Evolutionary conservation across 2,888 invertebrate species (phyloP).

Genomic region (Ischnura elegans): DNA sequence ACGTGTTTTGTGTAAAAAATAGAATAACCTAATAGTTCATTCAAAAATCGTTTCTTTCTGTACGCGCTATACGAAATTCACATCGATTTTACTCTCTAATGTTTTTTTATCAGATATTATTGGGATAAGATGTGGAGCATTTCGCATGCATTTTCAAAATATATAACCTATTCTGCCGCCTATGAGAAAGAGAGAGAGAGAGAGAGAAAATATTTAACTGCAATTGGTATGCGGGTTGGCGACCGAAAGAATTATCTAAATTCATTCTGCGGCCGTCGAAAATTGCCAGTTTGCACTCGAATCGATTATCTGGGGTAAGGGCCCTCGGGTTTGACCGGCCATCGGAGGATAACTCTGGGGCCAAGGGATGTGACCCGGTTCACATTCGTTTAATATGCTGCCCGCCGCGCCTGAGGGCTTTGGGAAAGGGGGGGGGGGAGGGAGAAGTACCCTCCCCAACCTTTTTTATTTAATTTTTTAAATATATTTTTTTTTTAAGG

Average conservation of each 20-base stretch:
- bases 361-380: constrained; percentile 18
- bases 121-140: too few species aligned
- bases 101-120: too few species aligned
- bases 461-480: too few species aligned
- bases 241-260: not conserved
- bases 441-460: not conserved
- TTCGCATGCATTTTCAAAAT: not conserved
- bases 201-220: not conserved
- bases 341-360: not conserved
- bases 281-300: not conserved
- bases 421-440: not conserved
- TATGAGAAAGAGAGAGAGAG: not conserved
- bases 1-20: too few species aligned
- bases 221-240: not conserved
- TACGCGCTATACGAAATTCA: too few species aligned
- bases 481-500: not conserved
- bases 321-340: not conserved
- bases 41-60: too few species aligned
- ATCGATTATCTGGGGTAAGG: not conserved
- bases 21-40: too few species aligned
- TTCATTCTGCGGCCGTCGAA: constrained; percentile 3
- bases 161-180: not conserved
- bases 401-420: not conserved
- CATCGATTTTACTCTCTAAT: too few species aligned
- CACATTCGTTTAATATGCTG: not conserved